Conservation (phyloP, 1,140 invertebrate genomes). For the Dendrolimus kikuchii region DNA sequence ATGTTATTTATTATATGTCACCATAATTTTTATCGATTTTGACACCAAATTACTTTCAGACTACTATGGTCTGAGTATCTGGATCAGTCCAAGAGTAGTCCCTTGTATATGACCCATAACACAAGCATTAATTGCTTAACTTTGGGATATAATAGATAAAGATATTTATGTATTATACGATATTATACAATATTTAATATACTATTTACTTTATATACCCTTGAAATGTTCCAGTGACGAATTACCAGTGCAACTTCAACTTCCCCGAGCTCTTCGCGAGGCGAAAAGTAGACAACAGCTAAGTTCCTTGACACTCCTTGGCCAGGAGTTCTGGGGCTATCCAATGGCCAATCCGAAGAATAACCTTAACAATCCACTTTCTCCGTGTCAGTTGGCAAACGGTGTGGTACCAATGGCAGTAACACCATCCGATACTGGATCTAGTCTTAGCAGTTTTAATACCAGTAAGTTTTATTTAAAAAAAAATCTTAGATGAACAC, state of each 20-base stretch:
- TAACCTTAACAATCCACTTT: slow-evolving; percentile 47
- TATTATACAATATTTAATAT: no score
- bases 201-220: no score
- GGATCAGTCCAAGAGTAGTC: no score
- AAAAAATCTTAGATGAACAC: not conserved
- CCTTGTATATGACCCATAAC: no score
- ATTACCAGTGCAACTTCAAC: slow-evolving; percentile 89
- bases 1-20: no score
- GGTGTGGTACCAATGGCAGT: slow-evolving; percentile 69
- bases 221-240: slow-evolving; percentile 81
- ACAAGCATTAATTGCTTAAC: no score
- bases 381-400: slow-evolving; percentile 51
- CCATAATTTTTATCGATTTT: no score
- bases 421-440: slow-evolving; percentile 75
- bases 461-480: slow-evolving; percentile 59
- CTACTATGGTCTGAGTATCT: no score
- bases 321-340: slow-evolving; percentile 95
- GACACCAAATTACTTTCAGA: no score
- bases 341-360: slow-evolving; percentile 82
- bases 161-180: no score
- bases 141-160: no score
- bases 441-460: slow-evolving; percentile 77
- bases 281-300: slow-evolving; percentile 92
- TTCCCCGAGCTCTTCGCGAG: slow-evolving; percentile 87
- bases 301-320: slow-evolving; percentile 89